A percentile compares a stretch with the other conserved stretches of the same genome.
These are phyloP conservation scores for Gymnopithys bicolor DNA, from an alignment of 2,797 vertebrate genomes.

Conservation along the genomic window DNA sequence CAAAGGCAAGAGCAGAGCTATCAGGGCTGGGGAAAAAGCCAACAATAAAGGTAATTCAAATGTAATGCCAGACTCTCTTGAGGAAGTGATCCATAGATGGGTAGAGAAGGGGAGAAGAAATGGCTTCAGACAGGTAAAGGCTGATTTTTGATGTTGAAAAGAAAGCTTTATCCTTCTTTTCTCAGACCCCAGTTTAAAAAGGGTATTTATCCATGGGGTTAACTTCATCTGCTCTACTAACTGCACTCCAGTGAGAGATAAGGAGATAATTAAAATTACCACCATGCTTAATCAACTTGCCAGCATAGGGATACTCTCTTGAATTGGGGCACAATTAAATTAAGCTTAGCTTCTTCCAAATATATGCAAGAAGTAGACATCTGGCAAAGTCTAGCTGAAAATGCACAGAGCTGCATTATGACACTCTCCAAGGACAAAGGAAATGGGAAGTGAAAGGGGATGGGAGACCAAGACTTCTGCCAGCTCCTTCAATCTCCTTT, in stretches of 20 bases:
- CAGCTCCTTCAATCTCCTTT: neutral
- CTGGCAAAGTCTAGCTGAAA: conserved; percentile 53
- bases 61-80: neutral
- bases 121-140: neutral
- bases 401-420: conserved; percentile 25
- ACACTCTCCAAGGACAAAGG: conserved; percentile 37
- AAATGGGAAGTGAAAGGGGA: conserved; percentile 23
- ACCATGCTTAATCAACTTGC: conserved; percentile 63
- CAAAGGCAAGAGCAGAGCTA: neutral
- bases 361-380: conserved; percentile 43
- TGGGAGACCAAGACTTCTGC: neutral
- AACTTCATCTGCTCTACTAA: conserved; percentile 49
- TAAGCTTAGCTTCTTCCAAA: conserved; percentile 63
- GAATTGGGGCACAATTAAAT: conserved; percentile 62
- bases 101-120: neutral
- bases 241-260: conserved; percentile 57
- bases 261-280: conserved; percentile 68
- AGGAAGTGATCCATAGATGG: neutral
- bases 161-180: neutral
- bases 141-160: neutral
- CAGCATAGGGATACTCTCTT: conserved; percentile 56
- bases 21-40: neutral
- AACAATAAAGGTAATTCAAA: neutral
- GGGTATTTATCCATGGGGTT: conserved; percentile 27
- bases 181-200: neutral